Evolutionary conservation across 2,888 invertebrate genomes (phyloP).

Genomic region (Drosophila acutilabella): DNA sequence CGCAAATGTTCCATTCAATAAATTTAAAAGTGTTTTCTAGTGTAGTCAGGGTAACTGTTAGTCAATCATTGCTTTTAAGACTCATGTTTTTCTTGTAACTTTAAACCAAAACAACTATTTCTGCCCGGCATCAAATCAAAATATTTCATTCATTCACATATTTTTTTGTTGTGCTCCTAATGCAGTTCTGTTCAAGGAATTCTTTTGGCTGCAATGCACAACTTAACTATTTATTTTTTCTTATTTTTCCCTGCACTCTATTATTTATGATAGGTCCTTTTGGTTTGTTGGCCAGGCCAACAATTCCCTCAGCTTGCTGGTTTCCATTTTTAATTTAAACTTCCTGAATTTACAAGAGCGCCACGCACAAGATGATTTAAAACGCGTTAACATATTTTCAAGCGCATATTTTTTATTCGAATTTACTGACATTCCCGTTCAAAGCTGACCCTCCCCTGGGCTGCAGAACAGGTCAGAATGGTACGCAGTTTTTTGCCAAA

Average conservation of each 20-base stretch:
- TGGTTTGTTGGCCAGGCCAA: conserved; percentile 14
- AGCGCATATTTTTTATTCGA: conserved; percentile 48
- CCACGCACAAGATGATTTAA: conserved; percentile 67
- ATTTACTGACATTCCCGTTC: not conserved
- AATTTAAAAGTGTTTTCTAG: too few relatives aligned
- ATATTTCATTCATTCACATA: not conserved
- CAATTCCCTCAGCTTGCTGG: conserved; percentile 28
- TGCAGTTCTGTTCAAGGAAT: conserved; percentile 9
- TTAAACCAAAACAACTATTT: not conserved
- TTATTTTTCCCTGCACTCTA: conserved; percentile 13
- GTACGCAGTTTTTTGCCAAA: conserved; percentile 58
- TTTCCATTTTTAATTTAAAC: conserved; percentile 53
- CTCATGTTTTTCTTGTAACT: too few relatives aligned
- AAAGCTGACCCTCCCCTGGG: too few relatives aligned
- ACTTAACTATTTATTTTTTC: conserved; percentile 18
- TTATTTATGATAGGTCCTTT: conserved; percentile 40
- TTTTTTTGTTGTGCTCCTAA: not conserved
- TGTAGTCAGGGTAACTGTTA: not conserved
- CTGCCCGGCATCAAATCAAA: not conserved
- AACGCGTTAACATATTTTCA: conserved; percentile 78
- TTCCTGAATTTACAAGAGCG: conserved; percentile 29
- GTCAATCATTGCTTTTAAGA: not conserved
- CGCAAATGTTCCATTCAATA: too few relatives aligned
- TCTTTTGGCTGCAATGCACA: not conserved
- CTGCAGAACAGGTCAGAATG: conserved; percentile 40